Evolutionary conservation across 1,140 invertebrate genomes (phyloP), one percentile per base, ranked within the genome.

Genomic region (Oreohelix idahoensis): DNA sequence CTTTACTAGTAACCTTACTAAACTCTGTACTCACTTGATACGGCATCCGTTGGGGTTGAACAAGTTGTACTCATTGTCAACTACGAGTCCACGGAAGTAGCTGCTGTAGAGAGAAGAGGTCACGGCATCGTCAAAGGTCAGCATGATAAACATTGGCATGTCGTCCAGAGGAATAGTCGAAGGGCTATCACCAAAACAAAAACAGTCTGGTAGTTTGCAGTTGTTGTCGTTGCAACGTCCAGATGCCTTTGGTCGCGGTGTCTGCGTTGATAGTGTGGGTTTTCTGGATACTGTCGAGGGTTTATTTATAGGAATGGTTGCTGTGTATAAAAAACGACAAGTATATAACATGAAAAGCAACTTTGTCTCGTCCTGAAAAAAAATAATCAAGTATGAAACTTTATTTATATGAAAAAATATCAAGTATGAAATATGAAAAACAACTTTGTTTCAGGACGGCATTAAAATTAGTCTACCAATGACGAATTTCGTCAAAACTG

Each of bases 101-200:
- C 39, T 58, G 36, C 15, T 35, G 58, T 39, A 79, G 0, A 66
- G 5, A 8, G 32, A 5, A 8, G 58, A 38, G 51, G 77, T 79
- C 32, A 79, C 35, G 23, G 77, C 77, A 45, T 79, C 77, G 42
- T 79, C 77, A 32, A 79, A 79, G 58, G 77, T 79, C 35, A 79
- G 20, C 53, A 79, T 36, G 36, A 79, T 49, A 45, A 79, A 79
- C 77, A 38, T 36, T 1, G 77, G 77, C 77, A 49, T 38, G 15
- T 79, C 58, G 4, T 66, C 20, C 15, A 69, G 15, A 2, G 36
- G 5, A 17, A 66, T 69, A 42, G 17, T 45, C 4, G 63, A 29
- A 1, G 77, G 77, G 32, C 53, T 79, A 29, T 26, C 36, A 38
- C 77, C 77, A 23, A 63, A 79, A 23, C 77, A 79, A 23, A 79